Conservation (phyloP, 2,888 invertebrate species). For the Pegoplata infirma region DNA sequence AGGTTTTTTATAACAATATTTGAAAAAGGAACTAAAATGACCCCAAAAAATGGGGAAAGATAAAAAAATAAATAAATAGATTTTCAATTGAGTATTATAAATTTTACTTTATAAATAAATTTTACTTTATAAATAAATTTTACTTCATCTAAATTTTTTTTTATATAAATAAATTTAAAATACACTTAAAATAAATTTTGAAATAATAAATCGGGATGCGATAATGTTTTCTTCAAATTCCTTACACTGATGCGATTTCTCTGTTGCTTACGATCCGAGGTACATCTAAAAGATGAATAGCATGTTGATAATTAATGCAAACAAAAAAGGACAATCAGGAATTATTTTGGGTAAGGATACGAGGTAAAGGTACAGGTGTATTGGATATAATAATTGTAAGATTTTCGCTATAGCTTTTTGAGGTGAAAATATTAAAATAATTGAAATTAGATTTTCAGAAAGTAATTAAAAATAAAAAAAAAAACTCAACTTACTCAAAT, state of each 20-base stretch:
- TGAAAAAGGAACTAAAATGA: too few species aligned
- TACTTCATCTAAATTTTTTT: too few species aligned
- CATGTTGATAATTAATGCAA: conserved; percentile 12
- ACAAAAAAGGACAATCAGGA: conserved; percentile 3
- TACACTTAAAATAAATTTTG: conserved; percentile 70
- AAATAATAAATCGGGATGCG: conserved; percentile 74
- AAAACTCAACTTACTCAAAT: conserved; percentile 77
- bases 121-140: not conserved
- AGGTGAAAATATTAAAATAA: conserved; percentile 26
- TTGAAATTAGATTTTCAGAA: too few species aligned
- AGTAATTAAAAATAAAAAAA: too few species aligned
- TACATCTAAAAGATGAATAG: conserved; percentile 67
- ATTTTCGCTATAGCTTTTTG: conserved; percentile 50
- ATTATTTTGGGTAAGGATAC: conserved; percentile 33
- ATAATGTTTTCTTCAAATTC: conserved; percentile 72
- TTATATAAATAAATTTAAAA: not conserved
- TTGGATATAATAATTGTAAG: conserved; percentile 33
- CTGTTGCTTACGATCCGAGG: conserved; percentile 68
- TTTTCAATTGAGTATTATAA: too few species aligned
- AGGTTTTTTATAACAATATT: too few species aligned
- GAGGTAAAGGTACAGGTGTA: conserved; percentile 37
- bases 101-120: not conserved
- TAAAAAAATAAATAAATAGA: too few species aligned
- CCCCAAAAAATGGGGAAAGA: too few species aligned
- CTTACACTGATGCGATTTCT: conserved; percentile 69